Conservation (phyloP, 2,888 invertebrate genomes). For the Labia minor region DNA sequence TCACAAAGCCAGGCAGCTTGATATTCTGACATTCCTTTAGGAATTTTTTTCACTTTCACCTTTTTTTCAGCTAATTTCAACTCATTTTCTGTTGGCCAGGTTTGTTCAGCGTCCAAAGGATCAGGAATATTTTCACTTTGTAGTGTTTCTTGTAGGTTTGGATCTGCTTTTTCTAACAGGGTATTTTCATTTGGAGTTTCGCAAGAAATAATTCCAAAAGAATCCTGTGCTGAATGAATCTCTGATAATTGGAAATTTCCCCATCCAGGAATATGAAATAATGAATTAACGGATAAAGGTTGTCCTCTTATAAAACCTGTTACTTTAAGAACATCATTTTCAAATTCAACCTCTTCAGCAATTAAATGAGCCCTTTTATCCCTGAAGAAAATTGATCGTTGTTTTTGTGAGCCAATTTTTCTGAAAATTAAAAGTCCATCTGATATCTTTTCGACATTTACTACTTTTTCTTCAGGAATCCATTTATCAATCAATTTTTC, state of each 20-base stretch:
- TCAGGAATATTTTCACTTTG: slow-evolving; percentile 72
- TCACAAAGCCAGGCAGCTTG: slow-evolving; percentile 91
- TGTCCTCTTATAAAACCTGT: slow-evolving; percentile 80
- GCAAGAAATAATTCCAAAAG: not conserved
- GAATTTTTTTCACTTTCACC: slow-evolving; percentile 60
- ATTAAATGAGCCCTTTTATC: slow-evolving; percentile 73
- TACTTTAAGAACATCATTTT: slow-evolving; percentile 55
- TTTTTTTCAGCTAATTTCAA: slow-evolving; percentile 57
- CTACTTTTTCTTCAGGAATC: slow-evolving; percentile 72
- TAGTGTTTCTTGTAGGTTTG: slow-evolving; percentile 51
- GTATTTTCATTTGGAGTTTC: not conserved
- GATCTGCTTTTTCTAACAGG: slow-evolving; percentile 46
- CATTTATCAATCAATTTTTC: slow-evolving; percentile 55
- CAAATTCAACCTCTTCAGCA: slow-evolving; percentile 66
- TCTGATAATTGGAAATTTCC: slow-evolving; percentile 87
- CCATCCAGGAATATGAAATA: slow-evolving; percentile 83
- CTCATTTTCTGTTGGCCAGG: slow-evolving; percentile 92
- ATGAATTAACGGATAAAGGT: slow-evolving; percentile 71
- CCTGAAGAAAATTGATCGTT: slow-evolving; percentile 58
- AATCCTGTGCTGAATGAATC: slow-evolving; percentile 38
- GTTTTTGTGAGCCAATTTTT: slow-evolving; percentile 73
- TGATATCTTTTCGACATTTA: slow-evolving; percentile 59
- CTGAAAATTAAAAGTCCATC: slow-evolving; percentile 67
- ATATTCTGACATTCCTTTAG: slow-evolving; percentile 93
- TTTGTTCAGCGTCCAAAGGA: slow-evolving; percentile 91